A percentile compares a stretch with the other conserved stretches of the same genome.
phyloP scores from a whole-genome alignment of 2,113 vertebrate species.

The Pholis gunnellus region DNA sequence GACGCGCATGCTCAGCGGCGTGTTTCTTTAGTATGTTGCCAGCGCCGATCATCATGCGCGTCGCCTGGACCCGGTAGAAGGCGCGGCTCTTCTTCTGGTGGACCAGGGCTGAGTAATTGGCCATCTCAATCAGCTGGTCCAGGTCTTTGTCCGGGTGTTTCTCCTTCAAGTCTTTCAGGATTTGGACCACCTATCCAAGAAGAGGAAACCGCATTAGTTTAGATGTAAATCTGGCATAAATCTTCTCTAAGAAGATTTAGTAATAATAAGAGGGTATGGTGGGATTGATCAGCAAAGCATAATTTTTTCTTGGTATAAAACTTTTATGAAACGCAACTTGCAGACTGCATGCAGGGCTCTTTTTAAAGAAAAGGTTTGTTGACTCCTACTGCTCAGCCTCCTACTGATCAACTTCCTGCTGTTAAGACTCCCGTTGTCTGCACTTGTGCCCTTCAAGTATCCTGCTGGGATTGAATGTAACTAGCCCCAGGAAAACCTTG shows the following conservation, averaged over 20 bases:
- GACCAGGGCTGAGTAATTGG: constrained; percentile 91
- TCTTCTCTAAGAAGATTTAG: too few relatives aligned
- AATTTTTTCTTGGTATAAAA: neutral
- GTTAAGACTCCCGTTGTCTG: constrained; percentile 18
- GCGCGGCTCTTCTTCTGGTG: constrained; percentile 96
- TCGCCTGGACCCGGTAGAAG: constrained; percentile 95
- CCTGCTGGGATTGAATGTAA: constrained; percentile 23
- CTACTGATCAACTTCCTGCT: neutral
- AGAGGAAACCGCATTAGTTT: neutral
- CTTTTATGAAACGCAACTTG: neutral
- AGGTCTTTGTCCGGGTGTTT: constrained; percentile 94
- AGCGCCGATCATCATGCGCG: constrained; percentile 91
- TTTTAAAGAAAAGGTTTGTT: neutral
- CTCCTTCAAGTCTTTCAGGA: constrained; percentile 93
- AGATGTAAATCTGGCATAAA: too few relatives aligned
- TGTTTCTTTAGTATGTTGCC: constrained; percentile 93
- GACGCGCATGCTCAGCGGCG: constrained; percentile 83
- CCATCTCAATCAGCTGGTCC: constrained; percentile 93
- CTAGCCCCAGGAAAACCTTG: constrained; percentile 4
- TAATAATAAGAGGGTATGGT: neutral
- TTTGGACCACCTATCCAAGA: constrained; percentile 85
- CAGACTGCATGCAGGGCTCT: neutral
- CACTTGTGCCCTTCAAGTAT: neutral
- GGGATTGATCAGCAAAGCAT: neutral
- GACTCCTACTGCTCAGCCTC: neutral